A percentile compares a stretch with the other conserved stretches of the same genome.
These are phyloP conservation scores for Brachionus rubens DNA, from an alignment of 1,140 invertebrate genomes.

Conservation along the genomic window DNA sequence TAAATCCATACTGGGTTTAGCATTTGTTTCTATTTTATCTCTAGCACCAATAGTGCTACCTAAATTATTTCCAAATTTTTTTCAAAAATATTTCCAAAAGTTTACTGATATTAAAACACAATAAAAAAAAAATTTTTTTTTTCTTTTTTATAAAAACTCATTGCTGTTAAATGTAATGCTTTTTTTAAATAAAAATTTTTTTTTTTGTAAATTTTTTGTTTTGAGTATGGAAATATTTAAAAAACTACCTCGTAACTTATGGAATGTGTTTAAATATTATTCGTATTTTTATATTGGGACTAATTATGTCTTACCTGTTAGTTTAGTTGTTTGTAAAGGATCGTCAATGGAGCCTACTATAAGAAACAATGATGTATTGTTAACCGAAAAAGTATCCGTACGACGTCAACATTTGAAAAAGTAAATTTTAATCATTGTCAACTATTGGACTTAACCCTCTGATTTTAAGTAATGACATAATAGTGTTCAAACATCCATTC, in stretches of 20 bases:
- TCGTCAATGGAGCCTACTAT: conserved; percentile 34
- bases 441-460: no score
- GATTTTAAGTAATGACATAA: conserved; percentile 32
- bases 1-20: conserved; percentile 75
- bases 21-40: conserved; percentile 74
- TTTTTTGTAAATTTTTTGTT: background rate
- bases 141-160: background rate
- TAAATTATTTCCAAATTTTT: conserved; percentile 65
- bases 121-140: background rate
- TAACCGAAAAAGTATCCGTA: conserved; percentile 42
- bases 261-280: conserved; percentile 30
- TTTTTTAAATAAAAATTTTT: background rate
- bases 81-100: conserved; percentile 1
- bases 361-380: conserved; percentile 16
- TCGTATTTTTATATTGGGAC: conserved; percentile 29
- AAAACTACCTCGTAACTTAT: background rate
- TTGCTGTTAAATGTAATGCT: conserved; percentile 40
- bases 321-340: conserved; percentile 19
- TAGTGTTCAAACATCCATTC: conserved; percentile 35
- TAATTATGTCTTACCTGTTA: conserved; percentile 31
- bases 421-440: background rate
- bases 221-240: conserved; percentile 20
- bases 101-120: background rate
- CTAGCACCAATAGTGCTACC: conserved; percentile 87
- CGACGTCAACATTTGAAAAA: conserved; percentile 38